Percentiles rank a stretch among this genome's conserved stretches.
Evolutionary conservation across 1,140 invertebrate genomes (phyloP).

Genomic region (Grapholita molesta): DNA sequence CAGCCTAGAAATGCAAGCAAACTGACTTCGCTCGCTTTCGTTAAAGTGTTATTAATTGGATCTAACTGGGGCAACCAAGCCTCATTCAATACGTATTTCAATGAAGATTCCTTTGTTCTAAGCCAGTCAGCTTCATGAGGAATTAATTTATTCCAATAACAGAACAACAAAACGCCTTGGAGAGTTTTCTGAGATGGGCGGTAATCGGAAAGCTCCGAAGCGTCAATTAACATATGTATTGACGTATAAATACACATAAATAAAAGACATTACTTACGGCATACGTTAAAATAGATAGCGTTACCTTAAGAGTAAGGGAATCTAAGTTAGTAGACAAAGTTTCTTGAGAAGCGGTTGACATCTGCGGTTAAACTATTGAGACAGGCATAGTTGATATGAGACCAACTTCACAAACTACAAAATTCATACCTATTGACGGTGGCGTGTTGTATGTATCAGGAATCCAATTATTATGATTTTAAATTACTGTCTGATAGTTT

Average conservation of each 20-base stretch:
- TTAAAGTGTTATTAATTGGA: constrained; percentile 9
- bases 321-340: background rate
- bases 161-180: constrained; percentile 1
- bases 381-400: background rate
- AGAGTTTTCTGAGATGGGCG: background rate
- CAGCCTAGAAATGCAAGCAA: background rate
- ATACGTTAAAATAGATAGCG: too few species aligned
- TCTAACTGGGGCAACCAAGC: constrained; percentile 1
- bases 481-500: too few species aligned
- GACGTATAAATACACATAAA: background rate
- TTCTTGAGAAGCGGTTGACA: background rate
- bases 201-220: background rate
- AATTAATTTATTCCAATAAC: constrained; percentile 14
- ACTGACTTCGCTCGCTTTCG: background rate
- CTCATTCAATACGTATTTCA: constrained; percentile 15
- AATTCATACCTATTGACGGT: too few species aligned
- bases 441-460: too few species aligned
- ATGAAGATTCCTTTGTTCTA: background rate
- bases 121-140: background rate
- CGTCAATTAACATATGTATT: background rate
- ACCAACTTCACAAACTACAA: too few species aligned
- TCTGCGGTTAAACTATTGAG: background rate
- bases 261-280: too few species aligned
- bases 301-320: too few species aligned
- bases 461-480: too few species aligned